Conservation (phyloP, 2,797 vertebrate species). For the Pteropus rufus region DNA sequence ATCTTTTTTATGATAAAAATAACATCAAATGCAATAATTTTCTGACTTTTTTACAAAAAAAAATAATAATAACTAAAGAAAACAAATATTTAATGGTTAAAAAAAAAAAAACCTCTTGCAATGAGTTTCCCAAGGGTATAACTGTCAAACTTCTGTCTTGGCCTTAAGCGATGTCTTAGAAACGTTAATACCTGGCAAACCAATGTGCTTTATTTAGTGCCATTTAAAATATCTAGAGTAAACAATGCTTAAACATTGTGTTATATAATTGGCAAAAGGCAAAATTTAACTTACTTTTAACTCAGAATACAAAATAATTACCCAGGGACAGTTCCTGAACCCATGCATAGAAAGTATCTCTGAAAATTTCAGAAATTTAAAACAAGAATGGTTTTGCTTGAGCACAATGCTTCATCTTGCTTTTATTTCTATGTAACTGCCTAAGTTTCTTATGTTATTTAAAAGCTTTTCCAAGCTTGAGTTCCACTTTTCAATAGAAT, state of each 20-base stretch:
- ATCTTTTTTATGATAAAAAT: neutral
- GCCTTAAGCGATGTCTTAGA: neutral
- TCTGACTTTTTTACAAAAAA: neutral
- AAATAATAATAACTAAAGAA: neutral
- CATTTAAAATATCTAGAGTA: neutral
- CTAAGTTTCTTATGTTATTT: neutral
- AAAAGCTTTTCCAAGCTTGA: neutral
- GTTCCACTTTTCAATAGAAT: neutral
- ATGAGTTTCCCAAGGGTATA: neutral
- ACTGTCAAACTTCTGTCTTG: neutral
- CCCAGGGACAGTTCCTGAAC: neutral
- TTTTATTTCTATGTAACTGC: neutral
- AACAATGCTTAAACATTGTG: neutral
- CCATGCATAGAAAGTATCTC: neutral
- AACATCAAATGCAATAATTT: neutral
- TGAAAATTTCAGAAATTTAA: neutral
- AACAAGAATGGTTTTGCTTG: neutral
- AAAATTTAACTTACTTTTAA: constrained; percentile 33
- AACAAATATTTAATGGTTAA: neutral
- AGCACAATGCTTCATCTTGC: neutral
- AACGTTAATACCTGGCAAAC: neutral
- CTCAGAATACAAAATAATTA: neutral
- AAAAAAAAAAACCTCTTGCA: neutral
- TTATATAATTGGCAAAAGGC: neutral
- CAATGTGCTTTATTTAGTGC: neutral